A percentile compares a stretch with the other conserved stretches of the same genome.
These are phyloP conservation scores for Brachionus calyciflorus DNA, from an alignment of 1,140 invertebrate genomes.

Conservation along the genomic window DNA sequence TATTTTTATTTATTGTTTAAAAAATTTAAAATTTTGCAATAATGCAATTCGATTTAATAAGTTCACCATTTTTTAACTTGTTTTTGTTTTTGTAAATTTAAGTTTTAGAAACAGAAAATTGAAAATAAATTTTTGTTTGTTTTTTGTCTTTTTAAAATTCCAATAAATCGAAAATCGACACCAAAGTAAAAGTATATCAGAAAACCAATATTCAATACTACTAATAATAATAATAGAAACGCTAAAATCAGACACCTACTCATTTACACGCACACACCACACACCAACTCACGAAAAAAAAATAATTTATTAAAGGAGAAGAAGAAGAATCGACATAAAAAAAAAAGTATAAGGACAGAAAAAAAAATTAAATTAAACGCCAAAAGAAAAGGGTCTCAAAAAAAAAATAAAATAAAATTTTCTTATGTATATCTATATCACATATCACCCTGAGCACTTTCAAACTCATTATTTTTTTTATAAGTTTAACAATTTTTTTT, in stretches of 20 bases:
- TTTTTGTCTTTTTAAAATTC: too few species aligned
- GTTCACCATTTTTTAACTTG: not conserved
- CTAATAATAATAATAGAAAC: too few species aligned
- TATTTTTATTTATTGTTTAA: constrained; percentile 20
- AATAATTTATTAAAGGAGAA: too few species aligned
- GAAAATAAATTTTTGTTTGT: not conserved
- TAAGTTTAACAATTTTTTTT: not conserved
- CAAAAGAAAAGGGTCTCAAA: not conserved
- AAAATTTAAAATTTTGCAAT: constrained; percentile 19
- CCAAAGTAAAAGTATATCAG: too few species aligned
- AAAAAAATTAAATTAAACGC: not conserved
- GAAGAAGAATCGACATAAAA: too few species aligned
- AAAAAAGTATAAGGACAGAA: not conserved
- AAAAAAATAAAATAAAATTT: not conserved
- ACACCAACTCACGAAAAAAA: too few species aligned
- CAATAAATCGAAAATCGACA: too few species aligned
- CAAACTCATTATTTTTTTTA: constrained; percentile 16
- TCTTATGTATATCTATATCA: not conserved
- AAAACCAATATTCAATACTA: too few species aligned
- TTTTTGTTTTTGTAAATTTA: not conserved
- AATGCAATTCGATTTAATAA: constrained; percentile 4
- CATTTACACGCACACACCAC: too few species aligned
- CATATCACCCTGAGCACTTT: constrained; percentile 38
- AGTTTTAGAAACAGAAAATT: not conserved
- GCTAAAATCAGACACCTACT: too few species aligned